Base-by-base conservation (phyloP, 2,888 invertebrate genomes). In the Sialis fuliginosa region DNA sequence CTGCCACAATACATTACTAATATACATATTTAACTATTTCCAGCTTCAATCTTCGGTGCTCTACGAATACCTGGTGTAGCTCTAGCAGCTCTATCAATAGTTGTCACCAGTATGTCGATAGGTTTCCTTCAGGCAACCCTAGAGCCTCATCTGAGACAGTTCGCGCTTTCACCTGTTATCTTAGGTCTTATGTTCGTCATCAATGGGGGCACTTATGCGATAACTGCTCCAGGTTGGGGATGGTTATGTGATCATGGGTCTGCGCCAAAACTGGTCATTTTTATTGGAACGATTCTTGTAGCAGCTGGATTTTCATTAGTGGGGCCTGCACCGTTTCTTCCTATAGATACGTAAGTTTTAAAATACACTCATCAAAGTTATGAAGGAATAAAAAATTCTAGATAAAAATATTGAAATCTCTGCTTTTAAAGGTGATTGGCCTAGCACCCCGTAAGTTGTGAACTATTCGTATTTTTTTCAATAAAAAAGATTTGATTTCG, bases 41-140 rank as follows among this genome's bases (percentile, higher is more conserved):
- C 62, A 82, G 82, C 77, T 1, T 76, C 79, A 12, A 71, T 83
- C 60, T 63, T 75, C 48, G 70, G 71, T 42, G 71, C 79, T 8
- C 62, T 87, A 42, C 75, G 67, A 56, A 79, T 87, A 46, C 86
- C 86, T n/a, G 81, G 82, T 22, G 79, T 87, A 2, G 58, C 80
- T 37, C 61, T 87, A 39, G 72, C 84, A 1, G 72, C 81, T 39
- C 65, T 74, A 48, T 82, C 81, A 57, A 84, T 86, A 56, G 74
- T 83, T 50, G 78, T 74, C 1, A 85, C 85, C 0, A 83, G 85
- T 51, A 77, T 82, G 71, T 85, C 85, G 54, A 85, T 88, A 45
- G 87, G 88, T 13, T 93, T 90, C 63, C 69, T 92, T 22, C 85
- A 88, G 60, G 90, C 92, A 0, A 91, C 91, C 0, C 67, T 93